A percentile compares a stretch with the other conserved stretches of the same genome.
phyloP scores from a whole-genome alignment of 2,888 invertebrate species.

The Elgonia sp. region DNA sequence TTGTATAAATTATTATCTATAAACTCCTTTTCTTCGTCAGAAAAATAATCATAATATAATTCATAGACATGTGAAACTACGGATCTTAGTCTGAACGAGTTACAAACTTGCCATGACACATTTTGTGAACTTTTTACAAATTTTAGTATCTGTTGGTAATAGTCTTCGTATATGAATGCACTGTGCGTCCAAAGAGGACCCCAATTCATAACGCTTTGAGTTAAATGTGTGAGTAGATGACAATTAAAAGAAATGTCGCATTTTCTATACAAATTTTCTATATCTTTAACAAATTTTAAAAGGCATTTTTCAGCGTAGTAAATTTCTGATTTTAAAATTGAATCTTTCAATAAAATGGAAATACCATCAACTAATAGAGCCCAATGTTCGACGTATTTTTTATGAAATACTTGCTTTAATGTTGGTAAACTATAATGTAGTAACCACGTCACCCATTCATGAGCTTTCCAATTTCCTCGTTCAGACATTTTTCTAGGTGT shows the following conservation, averaged over 20 bases:
- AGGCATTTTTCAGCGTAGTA: slow-evolving; percentile 9
- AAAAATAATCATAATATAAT: no score
- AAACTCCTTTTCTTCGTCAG: no score
- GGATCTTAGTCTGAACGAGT: no score
- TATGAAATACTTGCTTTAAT: slow-evolving; percentile 41
- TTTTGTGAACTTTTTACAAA: no score
- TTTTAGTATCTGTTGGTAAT: no score
- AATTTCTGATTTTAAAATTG: slow-evolving; percentile 56
- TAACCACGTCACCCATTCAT: slow-evolving; percentile 60
- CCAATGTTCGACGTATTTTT: slow-evolving; percentile 58
- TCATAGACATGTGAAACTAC: no score
- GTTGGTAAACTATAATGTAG: slow-evolving; percentile 60
- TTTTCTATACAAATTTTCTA: slow-evolving; percentile 35
- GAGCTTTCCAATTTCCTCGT: slow-evolving; percentile 57
- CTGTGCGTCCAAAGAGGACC: no score
- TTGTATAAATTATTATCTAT: no score
- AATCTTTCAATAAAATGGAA: slow-evolving; percentile 36
- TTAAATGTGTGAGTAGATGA: slow-evolving; percentile 28
- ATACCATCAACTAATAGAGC: slow-evolving; percentile 51
- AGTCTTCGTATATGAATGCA: no score
- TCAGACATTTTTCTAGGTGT: slow-evolving; percentile 60
- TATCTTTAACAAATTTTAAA: slow-evolving; percentile 55
- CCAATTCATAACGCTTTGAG: no score
- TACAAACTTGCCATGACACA: no score
- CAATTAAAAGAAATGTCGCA: slow-evolving; percentile 32